Conservation (phyloP, 2,113 vertebrate genomes). For the Oxygymnocypris stewartii region DNA sequence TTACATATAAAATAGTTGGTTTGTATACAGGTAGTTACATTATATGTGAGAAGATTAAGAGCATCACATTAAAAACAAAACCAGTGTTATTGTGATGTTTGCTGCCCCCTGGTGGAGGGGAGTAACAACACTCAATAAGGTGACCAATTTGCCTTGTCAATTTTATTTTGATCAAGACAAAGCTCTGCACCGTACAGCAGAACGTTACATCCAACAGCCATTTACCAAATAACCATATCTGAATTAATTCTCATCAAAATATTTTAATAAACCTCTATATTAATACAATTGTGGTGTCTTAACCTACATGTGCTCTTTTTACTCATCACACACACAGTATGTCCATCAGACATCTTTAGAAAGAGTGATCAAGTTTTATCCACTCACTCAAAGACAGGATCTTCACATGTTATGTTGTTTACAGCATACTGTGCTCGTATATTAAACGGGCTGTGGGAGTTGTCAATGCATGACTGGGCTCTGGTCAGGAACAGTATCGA, state of each 20-base stretch:
- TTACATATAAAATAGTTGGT: neutral
- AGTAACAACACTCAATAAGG: neutral
- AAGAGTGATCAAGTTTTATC: neutral
- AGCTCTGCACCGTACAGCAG: neutral
- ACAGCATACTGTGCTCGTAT: neutral
- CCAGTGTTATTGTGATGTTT: neutral
- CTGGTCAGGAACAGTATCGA: neutral
- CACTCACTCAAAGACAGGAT: neutral
- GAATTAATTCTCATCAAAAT: neutral
- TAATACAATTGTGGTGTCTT: slow-evolving; percentile 25
- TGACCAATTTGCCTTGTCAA: neutral
- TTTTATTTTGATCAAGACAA: slow-evolving; percentile 41
- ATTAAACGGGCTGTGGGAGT: neutral
- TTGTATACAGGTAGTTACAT: neutral
- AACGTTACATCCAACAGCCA: slow-evolving; percentile 26
- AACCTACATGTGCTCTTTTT: neutral
- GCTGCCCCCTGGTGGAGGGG: slow-evolving; percentile 32
- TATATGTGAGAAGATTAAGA: neutral
- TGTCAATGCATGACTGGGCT: neutral
- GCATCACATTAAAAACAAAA: neutral
- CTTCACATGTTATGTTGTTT: neutral
- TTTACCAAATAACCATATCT: too few relatives aligned
- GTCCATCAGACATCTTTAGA: slow-evolving; percentile 11
- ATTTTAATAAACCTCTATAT: slow-evolving; percentile 19
- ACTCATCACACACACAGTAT: neutral